Conservation (phyloP, 1,140 invertebrate species). For the Calycopis cecrops region DNA sequence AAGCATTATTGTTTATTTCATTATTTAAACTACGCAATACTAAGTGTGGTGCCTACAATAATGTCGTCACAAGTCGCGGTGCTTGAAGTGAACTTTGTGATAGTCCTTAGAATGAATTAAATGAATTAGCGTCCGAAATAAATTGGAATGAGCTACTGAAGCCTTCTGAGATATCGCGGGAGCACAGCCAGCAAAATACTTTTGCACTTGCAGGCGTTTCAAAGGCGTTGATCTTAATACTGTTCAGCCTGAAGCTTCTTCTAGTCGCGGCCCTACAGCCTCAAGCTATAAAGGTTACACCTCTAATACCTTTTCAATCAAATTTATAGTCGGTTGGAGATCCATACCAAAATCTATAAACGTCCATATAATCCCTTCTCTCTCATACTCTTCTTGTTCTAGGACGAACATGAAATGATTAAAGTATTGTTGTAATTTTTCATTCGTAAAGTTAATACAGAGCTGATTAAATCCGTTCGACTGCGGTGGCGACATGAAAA, state of each 20-base stretch:
- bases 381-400: conserved; percentile 96
- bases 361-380: conserved; percentile 91
- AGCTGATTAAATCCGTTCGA: conserved; percentile 97
- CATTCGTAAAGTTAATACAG: conserved; percentile 98
- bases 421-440: conserved; percentile 97
- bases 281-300: conserved; percentile 44
- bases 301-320: conserved; percentile 92
- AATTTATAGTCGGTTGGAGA: conserved; percentile 92
- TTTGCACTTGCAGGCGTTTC: conserved; percentile 45
- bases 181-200: conserved; percentile 38
- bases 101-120: conserved; percentile 22
- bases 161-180: conserved; percentile 35
- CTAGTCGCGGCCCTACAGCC: conserved; percentile 47
- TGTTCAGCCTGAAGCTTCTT: conserved; percentile 49
- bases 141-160: conserved; percentile 34
- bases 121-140: conserved; percentile 37
- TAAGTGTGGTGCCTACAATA: conserved; percentile 21
- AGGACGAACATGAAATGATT: conserved; percentile 98
- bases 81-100: conserved; percentile 23
- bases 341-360: conserved; percentile 98
- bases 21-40: conserved; percentile 20
- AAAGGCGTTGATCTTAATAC: conserved; percentile 28
- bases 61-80: conserved; percentile 20
- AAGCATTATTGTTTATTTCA: conserved; percentile 2
- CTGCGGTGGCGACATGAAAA: conserved; percentile 75